Conservation (phyloP, 2,113 vertebrate species). For the Arenaria interpres region DNA sequence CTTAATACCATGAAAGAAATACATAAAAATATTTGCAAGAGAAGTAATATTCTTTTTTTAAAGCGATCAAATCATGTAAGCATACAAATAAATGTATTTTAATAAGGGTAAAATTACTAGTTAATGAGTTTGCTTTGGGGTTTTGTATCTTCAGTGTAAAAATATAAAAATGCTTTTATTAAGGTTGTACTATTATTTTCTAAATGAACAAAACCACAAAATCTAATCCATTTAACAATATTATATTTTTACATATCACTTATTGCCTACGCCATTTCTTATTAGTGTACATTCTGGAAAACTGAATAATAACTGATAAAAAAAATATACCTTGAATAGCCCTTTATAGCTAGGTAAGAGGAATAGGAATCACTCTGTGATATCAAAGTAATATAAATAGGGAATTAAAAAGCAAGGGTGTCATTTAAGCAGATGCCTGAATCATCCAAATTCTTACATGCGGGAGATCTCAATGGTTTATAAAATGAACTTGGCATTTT, state of each 20-base stretch:
- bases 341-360: conserved; percentile 64
- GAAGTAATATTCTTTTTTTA: conserved; percentile 78
- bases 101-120: conserved; percentile 86
- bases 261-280: conserved; percentile 65
- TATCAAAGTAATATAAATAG: conserved; percentile 48
- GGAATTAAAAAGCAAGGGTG: conserved; percentile 30
- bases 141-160: conserved; percentile 80
- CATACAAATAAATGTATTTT: conserved; percentile 88
- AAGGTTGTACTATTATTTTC: conserved; percentile 82
- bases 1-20: conserved; percentile 65
- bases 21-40: conserved; percentile 75
- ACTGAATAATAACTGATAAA: conserved; percentile 60
- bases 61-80: conserved; percentile 82
- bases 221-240: conserved; percentile 78
- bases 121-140: conserved; percentile 88
- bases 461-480: background rate
- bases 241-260: conserved; percentile 76
- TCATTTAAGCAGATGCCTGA: conserved; percentile 12
- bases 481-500: conserved; percentile 13
- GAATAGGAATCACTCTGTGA: conserved; percentile 19
- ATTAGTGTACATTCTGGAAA: conserved; percentile 68
- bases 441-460: background rate
- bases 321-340: conserved; percentile 14
- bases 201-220: conserved; percentile 78
- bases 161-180: conserved; percentile 84